phyloP scores from a whole-genome alignment of 2,113 vertebrate genomes.

The Leucosticte australis region DNA sequence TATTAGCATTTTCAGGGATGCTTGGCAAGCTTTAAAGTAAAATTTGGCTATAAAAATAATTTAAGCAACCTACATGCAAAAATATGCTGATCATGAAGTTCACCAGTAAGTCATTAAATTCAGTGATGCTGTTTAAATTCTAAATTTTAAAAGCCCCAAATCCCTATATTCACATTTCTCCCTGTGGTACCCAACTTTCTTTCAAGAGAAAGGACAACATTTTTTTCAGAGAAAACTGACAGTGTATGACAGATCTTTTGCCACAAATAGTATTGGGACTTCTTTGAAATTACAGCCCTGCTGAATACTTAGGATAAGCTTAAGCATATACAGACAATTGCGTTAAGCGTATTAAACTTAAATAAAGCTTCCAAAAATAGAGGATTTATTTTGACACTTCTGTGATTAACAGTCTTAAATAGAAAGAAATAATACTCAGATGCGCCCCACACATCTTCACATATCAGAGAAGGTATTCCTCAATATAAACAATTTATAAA shows the following conservation, averaged over 20 bases:
- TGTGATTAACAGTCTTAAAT: neutral
- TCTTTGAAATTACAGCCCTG: neutral
- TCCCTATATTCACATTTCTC: neutral
- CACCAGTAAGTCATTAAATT: neutral
- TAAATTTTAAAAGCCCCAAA: neutral
- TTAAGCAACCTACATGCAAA: neutral
- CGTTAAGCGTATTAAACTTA: neutral
- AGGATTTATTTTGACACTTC: neutral
- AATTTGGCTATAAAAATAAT: neutral
- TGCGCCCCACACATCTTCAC: neutral
- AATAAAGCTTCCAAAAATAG: neutral
- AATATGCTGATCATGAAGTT: accelerated
- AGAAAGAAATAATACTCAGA: neutral
- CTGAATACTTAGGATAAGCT: neutral
- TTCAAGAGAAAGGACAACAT: neutral
- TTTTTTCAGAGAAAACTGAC: neutral
- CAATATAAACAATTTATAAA: neutral
- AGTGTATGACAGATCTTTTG: neutral
- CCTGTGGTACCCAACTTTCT: accelerated
- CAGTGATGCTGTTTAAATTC: neutral
- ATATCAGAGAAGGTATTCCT: neutral
- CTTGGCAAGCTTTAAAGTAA: neutral
- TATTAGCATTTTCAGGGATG: neutral
- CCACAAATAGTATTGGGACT: neutral
- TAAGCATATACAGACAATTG: neutral